A percentile compares a stretch with the other conserved stretches of the same genome.
These are phyloP conservation scores for Catagonus wagneri DNA, from an alignment of 2,113 vertebrate species.

Conservation along the genomic window DNA sequence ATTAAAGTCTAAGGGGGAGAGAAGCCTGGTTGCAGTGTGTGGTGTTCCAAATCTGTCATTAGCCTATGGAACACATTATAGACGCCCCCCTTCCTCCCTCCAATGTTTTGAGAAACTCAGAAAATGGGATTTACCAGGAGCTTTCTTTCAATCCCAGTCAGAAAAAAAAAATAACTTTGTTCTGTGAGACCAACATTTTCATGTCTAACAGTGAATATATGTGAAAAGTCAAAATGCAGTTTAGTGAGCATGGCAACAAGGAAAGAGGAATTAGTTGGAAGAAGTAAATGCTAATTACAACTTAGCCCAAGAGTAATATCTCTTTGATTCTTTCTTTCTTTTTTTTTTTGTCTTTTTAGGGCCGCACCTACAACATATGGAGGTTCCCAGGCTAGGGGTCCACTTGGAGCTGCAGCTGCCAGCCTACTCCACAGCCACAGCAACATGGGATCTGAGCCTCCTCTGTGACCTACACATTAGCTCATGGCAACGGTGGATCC, in stretches of 20 bases:
- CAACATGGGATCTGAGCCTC: too few species aligned
- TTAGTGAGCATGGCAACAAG: neutral
- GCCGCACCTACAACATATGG: too few species aligned
- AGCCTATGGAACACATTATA: neutral
- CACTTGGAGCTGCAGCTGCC: too few species aligned
- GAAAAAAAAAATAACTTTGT: neutral
- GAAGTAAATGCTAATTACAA: neutral
- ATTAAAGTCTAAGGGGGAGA: neutral
- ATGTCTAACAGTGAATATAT: neutral
- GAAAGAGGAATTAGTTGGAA: neutral
- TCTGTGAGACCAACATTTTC: neutral
- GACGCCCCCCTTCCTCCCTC: accelerated
- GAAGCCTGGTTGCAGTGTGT: neutral
- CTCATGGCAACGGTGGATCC: too few species aligned
- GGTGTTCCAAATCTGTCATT: neutral
- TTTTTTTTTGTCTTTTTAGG: too few species aligned
- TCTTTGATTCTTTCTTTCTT: neutral
- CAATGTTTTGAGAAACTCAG: neutral
- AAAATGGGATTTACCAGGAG: neutral
- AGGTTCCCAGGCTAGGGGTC: too few species aligned
- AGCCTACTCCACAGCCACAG: too few species aligned
- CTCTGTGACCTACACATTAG: too few species aligned
- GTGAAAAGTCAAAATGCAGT: neutral
- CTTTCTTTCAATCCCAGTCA: neutral
- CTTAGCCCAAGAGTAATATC: neutral